Percentiles rank a stretch among this genome's conserved stretches.
phyloP scores from a whole-genome alignment of 2,113 vertebrate species.

The Mormoops blainvillei region DNA sequence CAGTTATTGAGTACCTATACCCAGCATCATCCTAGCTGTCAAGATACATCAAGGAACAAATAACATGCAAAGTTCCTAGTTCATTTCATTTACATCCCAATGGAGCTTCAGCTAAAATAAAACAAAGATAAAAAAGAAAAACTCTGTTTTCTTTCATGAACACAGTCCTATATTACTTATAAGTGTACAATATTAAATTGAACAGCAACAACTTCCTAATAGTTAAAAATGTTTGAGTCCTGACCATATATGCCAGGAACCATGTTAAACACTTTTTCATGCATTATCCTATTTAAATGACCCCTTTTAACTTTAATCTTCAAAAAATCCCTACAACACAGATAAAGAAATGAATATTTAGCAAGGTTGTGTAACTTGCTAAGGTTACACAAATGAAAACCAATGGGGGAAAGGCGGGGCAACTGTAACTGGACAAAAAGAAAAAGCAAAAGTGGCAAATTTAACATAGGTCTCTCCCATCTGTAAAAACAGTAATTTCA shows the following conservation, averaged over 20 bases:
- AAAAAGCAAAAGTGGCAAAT: background rate
- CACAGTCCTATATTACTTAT: background rate
- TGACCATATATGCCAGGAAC: background rate
- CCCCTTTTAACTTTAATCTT: background rate
- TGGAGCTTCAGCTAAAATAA: background rate
- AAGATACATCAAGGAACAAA: background rate
- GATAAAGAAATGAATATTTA: background rate
- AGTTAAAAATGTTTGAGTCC: background rate
- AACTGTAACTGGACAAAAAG: too few species aligned
- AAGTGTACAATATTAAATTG: background rate
- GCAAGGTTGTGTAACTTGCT: background rate
- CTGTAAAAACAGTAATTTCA: background rate
- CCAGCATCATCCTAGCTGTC: background rate
- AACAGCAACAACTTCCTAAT: background rate
- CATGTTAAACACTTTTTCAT: background rate
- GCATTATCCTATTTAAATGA: background rate
- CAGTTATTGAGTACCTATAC: background rate
- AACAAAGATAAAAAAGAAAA: background rate
- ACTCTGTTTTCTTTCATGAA: background rate
- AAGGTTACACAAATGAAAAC: background rate
- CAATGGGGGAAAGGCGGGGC: too few species aligned
- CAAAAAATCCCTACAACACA: background rate
- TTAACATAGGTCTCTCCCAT: background rate
- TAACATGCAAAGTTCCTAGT: background rate
- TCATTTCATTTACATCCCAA: background rate